phyloP scores from a whole-genome alignment of 2,113 vertebrate genomes.

The Rhombomys opimus region DNA sequence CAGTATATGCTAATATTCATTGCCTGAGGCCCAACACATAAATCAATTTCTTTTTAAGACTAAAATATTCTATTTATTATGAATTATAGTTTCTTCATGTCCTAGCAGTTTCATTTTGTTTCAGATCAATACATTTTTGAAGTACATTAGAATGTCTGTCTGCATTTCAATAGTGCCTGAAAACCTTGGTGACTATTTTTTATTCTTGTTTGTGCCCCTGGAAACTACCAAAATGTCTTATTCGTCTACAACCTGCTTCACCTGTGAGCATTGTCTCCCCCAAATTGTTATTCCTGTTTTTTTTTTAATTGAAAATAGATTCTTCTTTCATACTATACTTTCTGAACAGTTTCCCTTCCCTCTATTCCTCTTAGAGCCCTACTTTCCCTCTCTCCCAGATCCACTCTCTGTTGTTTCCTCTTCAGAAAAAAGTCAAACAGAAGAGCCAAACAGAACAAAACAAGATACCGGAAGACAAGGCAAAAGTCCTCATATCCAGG shows the following conservation, averaged over 20 bases:
- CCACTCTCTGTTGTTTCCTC: not conserved
- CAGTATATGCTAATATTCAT: not conserved
- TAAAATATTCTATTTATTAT: not conserved
- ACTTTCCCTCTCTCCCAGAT: not conserved
- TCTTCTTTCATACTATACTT: not conserved
- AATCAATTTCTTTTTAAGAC: not conserved
- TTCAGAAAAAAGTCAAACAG: not conserved
- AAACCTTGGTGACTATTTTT: not conserved
- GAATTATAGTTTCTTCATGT: not conserved
- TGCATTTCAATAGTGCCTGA: not conserved
- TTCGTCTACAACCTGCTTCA: not conserved
- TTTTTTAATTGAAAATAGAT: not conserved
- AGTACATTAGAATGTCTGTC: not conserved
- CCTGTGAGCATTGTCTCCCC: not conserved
- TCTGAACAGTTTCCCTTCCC: not conserved
- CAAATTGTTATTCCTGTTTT: not conserved
- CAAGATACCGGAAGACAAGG: not conserved
- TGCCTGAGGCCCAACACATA: not conserved
- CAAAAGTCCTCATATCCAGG: not conserved
- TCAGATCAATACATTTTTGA: not conserved
- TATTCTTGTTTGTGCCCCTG: not conserved
- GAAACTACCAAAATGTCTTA: not conserved
- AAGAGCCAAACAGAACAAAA: not conserved
- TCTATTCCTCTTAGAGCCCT: too few species aligned
- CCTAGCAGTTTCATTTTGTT: conserved; percentile 31